phyloP scores from a whole-genome alignment of 2,888 invertebrate genomes.

The Callimorpha dominula region DNA sequence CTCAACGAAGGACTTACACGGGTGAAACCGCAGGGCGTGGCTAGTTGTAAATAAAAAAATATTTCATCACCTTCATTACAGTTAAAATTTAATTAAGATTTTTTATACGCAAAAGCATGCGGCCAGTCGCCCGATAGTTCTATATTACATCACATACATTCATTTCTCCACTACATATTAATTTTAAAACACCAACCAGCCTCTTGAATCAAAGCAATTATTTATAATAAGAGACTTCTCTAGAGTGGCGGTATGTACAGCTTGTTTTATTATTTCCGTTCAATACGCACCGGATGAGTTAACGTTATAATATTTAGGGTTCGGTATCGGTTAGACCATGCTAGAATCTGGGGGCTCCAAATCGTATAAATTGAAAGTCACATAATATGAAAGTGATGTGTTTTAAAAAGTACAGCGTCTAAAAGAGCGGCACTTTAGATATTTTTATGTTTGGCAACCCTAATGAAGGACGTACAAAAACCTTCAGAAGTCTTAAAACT shows the following conservation, averaged over 20 bases:
- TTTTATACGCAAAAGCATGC: neutral
- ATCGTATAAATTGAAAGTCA: neutral
- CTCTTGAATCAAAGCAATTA: constrained; percentile 49
- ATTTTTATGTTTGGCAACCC: neutral
- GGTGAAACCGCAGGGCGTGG: too few species aligned
- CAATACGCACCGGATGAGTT: constrained; percentile 45
- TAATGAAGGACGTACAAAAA: too few species aligned
- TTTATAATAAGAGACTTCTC: constrained; percentile 52
- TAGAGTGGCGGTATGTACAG: constrained; percentile 47
- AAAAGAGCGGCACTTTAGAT: neutral
- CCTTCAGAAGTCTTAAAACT: too few species aligned
- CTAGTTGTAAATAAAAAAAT: neutral
- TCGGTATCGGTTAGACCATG: neutral
- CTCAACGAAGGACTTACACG: too few species aligned
- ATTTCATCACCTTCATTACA: neutral
- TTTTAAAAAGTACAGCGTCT: neutral
- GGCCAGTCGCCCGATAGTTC: constrained; percentile 3
- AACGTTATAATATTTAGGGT: constrained; percentile 51
- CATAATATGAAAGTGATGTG: neutral
- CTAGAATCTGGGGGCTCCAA: neutral
- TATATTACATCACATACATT: constrained; percentile 21
- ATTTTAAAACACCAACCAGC: constrained; percentile 39
- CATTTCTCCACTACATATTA: constrained; percentile 34
- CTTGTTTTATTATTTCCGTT: constrained; percentile 56
- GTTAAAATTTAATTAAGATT: constrained; percentile 7